phyloP scores from a whole-genome alignment of 2,888 invertebrate species.

The Tryphoninae sp. region DNA sequence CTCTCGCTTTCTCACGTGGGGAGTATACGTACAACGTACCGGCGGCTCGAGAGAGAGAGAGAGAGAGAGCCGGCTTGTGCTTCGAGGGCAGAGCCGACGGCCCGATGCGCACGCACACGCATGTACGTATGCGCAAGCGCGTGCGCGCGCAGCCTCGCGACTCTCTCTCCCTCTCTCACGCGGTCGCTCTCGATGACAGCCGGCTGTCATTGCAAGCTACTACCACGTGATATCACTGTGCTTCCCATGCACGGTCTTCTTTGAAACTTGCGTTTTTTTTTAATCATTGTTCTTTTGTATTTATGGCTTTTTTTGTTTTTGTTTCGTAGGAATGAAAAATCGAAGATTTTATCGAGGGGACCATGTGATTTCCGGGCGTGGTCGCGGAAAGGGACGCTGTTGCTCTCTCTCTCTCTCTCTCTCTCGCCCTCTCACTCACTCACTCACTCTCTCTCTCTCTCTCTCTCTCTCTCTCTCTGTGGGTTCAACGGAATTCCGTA shows the following conservation, averaged over 20 bases:
- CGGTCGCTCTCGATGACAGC: conserved; percentile 56
- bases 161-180: neutral
- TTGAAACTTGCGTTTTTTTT: too few relatives aligned
- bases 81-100: conserved; percentile 12
- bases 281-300: neutral
- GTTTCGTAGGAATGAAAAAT: conserved; percentile 8
- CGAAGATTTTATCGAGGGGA: conserved; percentile 17
- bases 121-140: too few relatives aligned
- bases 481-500: conserved; percentile 60
- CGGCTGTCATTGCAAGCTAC: conserved; percentile 52
- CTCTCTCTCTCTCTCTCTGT: conserved; percentile 22
- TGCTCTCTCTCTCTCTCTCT: conserved; percentile 24
- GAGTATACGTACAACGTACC: conserved; percentile 11
- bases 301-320: conserved; percentile 1
- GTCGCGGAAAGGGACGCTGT: conserved; percentile 43
- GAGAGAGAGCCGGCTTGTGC: neutral
- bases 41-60: conserved; percentile 1
- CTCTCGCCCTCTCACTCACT: conserved; percentile 17
- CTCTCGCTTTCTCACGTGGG: conserved; percentile 53
- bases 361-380: conserved; percentile 50
- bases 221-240: conserved; percentile 38
- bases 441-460: conserved; percentile 19
- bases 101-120: neutral
- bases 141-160: conserved; percentile 26
- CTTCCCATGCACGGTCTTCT: neutral